Evolutionary conservation across 2,888 invertebrate genomes (phyloP).

Genomic region (Pristionchus fissidentatus): DNA sequence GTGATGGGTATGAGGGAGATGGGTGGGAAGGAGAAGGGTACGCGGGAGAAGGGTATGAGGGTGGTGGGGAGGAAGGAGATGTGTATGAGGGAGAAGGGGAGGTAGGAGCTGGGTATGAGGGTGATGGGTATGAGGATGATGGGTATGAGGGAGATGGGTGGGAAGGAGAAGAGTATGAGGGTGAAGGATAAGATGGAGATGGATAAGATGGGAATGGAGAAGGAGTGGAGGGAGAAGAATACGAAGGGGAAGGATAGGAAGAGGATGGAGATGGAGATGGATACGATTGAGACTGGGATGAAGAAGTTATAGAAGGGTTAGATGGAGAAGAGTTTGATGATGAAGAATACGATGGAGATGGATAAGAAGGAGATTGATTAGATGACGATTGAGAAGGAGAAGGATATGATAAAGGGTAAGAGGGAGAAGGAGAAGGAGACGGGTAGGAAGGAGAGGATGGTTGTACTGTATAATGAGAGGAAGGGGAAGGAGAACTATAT

Average conservation of each 20-base stretch:
- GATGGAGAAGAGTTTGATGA: conserved; percentile 41
- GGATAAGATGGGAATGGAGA: not conserved
- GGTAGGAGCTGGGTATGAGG: not conserved
- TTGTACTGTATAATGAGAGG: not conserved
- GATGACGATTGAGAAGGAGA: not conserved
- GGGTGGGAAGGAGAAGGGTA: not conserved
- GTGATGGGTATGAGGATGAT: no score
- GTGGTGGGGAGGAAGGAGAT: not conserved
- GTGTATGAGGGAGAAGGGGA: not conserved
- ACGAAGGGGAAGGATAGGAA: not conserved
- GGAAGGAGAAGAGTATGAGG: not conserved
- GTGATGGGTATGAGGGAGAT: not conserved
- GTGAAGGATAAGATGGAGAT: not conserved
- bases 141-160: not conserved
- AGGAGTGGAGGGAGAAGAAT: not conserved
- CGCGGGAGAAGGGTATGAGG: not conserved
- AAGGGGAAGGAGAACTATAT: not conserved
- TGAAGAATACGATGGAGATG: conserved; percentile 6
- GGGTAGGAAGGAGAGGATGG: conserved; percentile 8
- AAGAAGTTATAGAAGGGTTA: not conserved
- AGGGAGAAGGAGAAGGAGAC: not conserved
- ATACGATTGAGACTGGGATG: not conserved
- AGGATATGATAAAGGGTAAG: not conserved
- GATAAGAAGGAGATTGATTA: not conserved
- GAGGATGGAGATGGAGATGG: not conserved